These are phyloP conservation scores for Australoheros scitulus DNA, from an alignment of 2,113 vertebrate genomes.

Conservation along the genomic window DNA sequence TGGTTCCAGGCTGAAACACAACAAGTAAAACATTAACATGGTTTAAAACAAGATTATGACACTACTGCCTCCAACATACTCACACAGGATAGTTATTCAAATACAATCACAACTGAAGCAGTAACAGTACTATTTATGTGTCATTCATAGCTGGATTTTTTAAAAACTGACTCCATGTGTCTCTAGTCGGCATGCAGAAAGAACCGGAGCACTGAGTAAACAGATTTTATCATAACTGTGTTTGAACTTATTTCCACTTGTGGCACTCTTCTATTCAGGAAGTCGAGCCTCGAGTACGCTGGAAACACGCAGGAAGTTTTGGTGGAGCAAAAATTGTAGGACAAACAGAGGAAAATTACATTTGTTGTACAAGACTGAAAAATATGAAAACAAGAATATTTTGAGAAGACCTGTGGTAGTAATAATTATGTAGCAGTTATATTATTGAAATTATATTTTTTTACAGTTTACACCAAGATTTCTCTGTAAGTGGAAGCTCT, in stretches of 20 bases:
- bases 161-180: neutral
- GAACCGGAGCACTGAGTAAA: neutral
- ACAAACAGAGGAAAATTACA: neutral
- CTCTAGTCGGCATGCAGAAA: neutral
- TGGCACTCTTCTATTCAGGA: neutral
- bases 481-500: neutral
- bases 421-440: neutral
- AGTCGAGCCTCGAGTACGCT: neutral
- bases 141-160: neutral
- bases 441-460: neutral
- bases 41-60: neutral
- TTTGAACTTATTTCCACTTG: neutral
- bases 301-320: neutral
- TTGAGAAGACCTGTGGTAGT: neutral
- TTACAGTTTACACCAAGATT: neutral
- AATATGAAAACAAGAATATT: neutral
- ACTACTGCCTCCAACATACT: neutral
- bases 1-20: slow-evolving; percentile 91
- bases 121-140: neutral
- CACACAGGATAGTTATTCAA: neutral
- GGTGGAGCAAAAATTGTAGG: neutral
- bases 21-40: neutral
- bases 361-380: neutral
- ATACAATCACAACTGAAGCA: neutral
- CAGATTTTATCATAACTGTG: neutral